phyloP scores from a whole-genome alignment of 2,113 vertebrate species.

The Zosterops borbonicus region DNA sequence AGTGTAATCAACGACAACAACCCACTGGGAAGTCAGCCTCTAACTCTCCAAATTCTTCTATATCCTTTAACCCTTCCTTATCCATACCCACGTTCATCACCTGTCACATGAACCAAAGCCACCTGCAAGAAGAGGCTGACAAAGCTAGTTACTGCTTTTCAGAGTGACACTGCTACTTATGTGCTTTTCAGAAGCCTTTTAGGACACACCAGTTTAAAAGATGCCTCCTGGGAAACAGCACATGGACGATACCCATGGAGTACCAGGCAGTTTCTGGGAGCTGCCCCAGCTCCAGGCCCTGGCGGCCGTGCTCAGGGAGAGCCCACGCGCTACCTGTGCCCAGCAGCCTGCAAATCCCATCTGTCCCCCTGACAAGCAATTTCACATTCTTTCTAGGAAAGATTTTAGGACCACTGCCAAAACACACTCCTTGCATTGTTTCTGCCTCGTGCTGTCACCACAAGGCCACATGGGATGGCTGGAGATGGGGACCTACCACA shows the following conservation, averaged over 20 bases:
- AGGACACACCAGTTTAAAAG: neutral
- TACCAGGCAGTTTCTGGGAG: neutral
- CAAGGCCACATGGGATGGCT: neutral
- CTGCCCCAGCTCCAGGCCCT: neutral
- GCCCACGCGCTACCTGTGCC: neutral
- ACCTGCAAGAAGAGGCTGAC: neutral
- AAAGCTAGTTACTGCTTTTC: neutral
- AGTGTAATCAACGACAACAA: neutral
- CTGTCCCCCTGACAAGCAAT: neutral
- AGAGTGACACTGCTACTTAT: neutral
- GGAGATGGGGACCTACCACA: neutral
- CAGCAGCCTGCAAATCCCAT: neutral
- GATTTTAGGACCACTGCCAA: slow-evolving; percentile 21
- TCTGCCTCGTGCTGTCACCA: neutral
- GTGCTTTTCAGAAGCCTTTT: neutral
- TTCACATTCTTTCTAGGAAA: slow-evolving; percentile 41
- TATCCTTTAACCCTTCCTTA: neutral
- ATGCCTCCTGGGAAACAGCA: neutral
- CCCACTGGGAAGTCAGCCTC: neutral
- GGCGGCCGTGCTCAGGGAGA: accelerated
- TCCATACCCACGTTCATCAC: neutral
- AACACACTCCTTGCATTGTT: neutral
- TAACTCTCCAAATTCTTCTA: neutral
- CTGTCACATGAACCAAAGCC: accelerated
- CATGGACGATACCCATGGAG: accelerated